A percentile compares a stretch with the other conserved stretches of the same genome.
These are phyloP conservation scores for Polia nebulosa DNA, from an alignment of 2,888 invertebrate species.

Conservation along the genomic window DNA sequence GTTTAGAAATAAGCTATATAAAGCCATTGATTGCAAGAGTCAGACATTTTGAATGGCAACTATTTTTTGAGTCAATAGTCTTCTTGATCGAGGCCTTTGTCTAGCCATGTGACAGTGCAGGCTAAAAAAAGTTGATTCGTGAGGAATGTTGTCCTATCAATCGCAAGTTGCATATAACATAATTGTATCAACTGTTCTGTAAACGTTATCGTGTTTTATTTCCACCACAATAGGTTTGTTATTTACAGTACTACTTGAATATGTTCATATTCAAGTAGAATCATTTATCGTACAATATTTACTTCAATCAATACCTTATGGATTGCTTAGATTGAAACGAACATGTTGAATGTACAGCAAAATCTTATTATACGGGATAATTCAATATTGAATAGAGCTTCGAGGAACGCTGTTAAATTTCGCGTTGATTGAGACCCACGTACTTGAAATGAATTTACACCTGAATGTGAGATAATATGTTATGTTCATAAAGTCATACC, in stretches of 20 bases:
- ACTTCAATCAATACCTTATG: background rate
- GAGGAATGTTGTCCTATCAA: too few relatives aligned
- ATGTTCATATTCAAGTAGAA: background rate
- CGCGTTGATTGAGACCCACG: background rate
- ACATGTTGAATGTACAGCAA: background rate
- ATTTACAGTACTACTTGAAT: background rate
- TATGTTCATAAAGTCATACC: background rate
- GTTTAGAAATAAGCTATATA: too few relatives aligned
- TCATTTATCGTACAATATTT: background rate
- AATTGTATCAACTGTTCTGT: too few relatives aligned
- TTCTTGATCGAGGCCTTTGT: too few relatives aligned
- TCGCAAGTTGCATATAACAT: too few relatives aligned
- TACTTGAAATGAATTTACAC: background rate
- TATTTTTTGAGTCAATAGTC: too few relatives aligned
- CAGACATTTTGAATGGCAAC: too few relatives aligned
- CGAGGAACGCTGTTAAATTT: constrained; percentile 1
- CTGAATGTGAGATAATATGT: background rate
- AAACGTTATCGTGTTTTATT: background rate
- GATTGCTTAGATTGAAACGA: background rate
- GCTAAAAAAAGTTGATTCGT: too few relatives aligned
- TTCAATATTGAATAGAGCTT: constrained; percentile 7
- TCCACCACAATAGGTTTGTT: background rate
- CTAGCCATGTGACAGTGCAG: too few relatives aligned
- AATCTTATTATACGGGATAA: constrained; percentile 33
- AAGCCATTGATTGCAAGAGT: too few relatives aligned